Evolutionary conservation across 2,797 vertebrate genomes (phyloP), one percentile per base, ranked within the genome.

Genomic region (Eidolon dupreanum): DNA sequence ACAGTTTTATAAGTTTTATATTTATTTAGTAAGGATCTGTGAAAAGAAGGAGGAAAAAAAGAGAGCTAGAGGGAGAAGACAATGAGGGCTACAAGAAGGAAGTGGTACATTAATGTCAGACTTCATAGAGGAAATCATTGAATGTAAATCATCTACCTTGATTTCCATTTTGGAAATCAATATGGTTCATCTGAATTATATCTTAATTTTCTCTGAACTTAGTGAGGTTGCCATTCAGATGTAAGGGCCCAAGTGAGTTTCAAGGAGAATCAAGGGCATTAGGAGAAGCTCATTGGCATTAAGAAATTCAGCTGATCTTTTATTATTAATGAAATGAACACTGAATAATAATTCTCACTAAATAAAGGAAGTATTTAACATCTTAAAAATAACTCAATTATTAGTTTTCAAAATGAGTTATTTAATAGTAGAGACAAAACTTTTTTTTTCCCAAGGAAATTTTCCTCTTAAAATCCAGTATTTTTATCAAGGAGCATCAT

Each of bases 261-360:
- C 55, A 88, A 17, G 77, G 83, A 88, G 41, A 88, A 31, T 87
- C n/a, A 79, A 93, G 94, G 89, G 41, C 70, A 59, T 65, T 33
- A 75, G 3, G 20, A 81, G n/a, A 89, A 90, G 13, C 22, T 93
- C 24, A 53, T 59, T 88, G 71, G 33, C 53, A 16, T 93, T 91
- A 81, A 66, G 57, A 90, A 88, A 91, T 95, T 85, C 41, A 85
- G 31, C 26, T 70, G 31, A 43, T 66, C 41, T 81, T 93, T 88
- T 93, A 61, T 90, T 71, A 41, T 79, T 88, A 93, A 75, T 31
- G 19, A 96, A 95, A 92, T 82, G n/a, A 94, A 88, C 38, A 90
- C 3, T 53, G 24, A 65, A 38, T 65, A 75, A 31, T 83, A 84
- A 93, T 70, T 94, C 19, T 85, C 31, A 75, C 66, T 87, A 55